Evolutionary conservation across 2,113 vertebrate species (phyloP), one percentile per base, ranked within the genome.

Genomic region (Paracanthobrama guichenoti): DNA sequence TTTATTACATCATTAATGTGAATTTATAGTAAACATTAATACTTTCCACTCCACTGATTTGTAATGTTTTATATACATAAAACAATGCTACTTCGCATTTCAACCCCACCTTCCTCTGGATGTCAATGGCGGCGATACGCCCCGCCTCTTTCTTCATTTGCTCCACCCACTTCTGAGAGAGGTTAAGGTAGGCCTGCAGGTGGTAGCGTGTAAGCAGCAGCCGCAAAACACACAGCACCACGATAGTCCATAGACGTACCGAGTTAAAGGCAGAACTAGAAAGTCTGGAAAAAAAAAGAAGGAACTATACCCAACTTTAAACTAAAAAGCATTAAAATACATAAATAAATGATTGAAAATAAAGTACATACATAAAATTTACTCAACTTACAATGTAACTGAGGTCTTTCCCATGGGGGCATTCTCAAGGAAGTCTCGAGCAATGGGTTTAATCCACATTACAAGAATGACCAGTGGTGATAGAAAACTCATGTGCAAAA

Each of bases 181-280:
- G 93, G 83, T 95, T 95, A 82, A 99, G 95, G 91, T 99, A 99
- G 0, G 98, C 98, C 93, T 99, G 98, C 88, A 99, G 92, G 91
- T 99, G 97, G 50, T 89, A 93, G 3, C 96, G 95, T 1, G 94
- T 95, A 83, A 97, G 82, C 0, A 87, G 91, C 66, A 99, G 88
- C 7, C 97, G 93, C 86, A 99, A 86, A 16, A 92, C 86, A 53
- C 97, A 97, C 67, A 96, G 88, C 0, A 5, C 90, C 39, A 98
- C 90, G 2, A 99, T 69, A 48, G 90, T 88, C 96, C 98, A 98
- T 78, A 99, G 95, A 5, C 98, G 96, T 4, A 90, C 13, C 0
- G 95, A 95, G 90, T 97, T 95, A 24, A 96, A 99, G 0, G 91
- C 62, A 0, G 92, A 88, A 69, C 96, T 95, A 0, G 96, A 94